A percentile compares a stretch with the other conserved stretches of the same genome.
phyloP scores from a whole-genome alignment of 2,797 vertebrate genomes.

The Catamblyrhynchus diadema region DNA sequence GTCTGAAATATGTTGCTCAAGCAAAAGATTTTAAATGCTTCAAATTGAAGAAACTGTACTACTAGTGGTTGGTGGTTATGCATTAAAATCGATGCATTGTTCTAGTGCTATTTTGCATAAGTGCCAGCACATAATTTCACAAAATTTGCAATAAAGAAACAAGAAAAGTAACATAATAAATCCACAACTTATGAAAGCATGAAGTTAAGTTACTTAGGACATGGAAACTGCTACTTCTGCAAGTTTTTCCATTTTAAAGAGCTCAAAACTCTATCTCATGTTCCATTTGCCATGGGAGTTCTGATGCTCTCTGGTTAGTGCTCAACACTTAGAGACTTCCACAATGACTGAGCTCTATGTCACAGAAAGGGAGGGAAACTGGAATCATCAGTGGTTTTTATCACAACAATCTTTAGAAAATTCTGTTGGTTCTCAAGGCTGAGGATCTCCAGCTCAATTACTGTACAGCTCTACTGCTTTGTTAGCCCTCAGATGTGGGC shows the following conservation, averaged over 20 bases:
- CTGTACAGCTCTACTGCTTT: not conserved
- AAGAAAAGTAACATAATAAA: not conserved
- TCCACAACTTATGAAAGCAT: not conserved
- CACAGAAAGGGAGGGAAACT: not conserved
- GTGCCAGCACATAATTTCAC: not conserved
- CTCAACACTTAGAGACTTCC: not conserved
- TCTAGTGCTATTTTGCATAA: not conserved
- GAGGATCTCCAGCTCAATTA: not conserved
- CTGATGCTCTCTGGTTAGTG: not conserved
- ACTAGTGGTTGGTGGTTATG: not conserved
- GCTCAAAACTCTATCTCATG: not conserved
- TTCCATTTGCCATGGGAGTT: not conserved
- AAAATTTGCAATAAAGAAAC: not conserved
- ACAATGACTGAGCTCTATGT: not conserved
- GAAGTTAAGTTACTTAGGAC: not conserved
- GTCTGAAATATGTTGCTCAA: not conserved
- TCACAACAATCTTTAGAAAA: not conserved
- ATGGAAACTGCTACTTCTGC: not conserved
- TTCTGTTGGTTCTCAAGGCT: not conserved
- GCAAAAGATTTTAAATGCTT: not conserved
- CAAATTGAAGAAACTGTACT: not conserved
- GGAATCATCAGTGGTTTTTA: not conserved
- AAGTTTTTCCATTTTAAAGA: not conserved
- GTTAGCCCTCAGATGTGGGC: not conserved
- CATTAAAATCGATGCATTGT: not conserved